A percentile compares a stretch with the other conserved stretches of the same genome.
Conservation (phyloP, 2,113 vertebrate species). For the Neolamprologus sp. region DNA sequence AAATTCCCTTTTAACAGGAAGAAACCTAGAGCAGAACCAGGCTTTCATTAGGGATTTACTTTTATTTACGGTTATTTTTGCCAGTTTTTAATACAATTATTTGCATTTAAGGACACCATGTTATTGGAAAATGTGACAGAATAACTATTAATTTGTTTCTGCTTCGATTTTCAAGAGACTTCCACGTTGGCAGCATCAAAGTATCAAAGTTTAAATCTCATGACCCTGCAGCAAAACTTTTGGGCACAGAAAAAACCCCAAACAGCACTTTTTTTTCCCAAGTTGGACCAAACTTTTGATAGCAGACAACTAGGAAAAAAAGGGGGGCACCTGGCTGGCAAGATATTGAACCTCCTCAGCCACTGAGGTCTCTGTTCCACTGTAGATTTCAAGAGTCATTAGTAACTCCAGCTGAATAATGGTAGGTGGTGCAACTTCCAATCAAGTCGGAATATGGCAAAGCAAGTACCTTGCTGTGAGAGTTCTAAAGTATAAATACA, state of each 20-base stretch:
- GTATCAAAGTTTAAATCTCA: neutral
- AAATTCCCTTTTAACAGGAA: neutral
- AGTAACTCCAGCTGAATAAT: neutral
- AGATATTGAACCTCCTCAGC: neutral
- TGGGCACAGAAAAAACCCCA: fast-evolving
- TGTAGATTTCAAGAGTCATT: neutral
- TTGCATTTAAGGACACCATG: neutral
- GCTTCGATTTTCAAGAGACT: neutral
- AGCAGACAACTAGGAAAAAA: neutral
- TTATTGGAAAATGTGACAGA: neutral
- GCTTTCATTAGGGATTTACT: neutral
- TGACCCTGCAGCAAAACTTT: neutral
- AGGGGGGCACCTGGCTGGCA: neutral
- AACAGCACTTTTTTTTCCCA: fast-evolving
- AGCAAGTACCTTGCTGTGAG: neutral
- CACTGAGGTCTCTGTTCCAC: neutral
- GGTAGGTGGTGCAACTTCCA: neutral
- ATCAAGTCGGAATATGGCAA: neutral
- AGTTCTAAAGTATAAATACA: neutral
- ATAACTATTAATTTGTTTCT: neutral
- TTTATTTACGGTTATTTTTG: neutral
- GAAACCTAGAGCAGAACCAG: neutral
- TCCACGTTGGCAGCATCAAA: neutral
- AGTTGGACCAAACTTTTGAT: neutral
- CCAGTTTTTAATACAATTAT: neutral